Evolutionary conservation across 2,888 invertebrate species (phyloP), one percentile per base, ranked within the genome.

Genomic region (Hyles lineata): DNA sequence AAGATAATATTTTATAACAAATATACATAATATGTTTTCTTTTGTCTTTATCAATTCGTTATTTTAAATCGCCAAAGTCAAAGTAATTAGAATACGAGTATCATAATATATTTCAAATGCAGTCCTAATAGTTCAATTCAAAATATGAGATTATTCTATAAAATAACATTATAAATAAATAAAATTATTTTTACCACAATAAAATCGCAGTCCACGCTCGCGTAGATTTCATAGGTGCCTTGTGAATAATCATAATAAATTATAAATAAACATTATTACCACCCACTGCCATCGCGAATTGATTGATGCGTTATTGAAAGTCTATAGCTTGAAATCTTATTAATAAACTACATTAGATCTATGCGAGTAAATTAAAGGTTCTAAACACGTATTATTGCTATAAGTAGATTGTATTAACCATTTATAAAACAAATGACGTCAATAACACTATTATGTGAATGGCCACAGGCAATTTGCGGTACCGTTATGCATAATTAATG

Each of bases 121-220:
- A 62, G 19, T 29, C n/a, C 29, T 19, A 19, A 62, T 62, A 32
- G 6, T 62, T 8, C 6, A n/a, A 67, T 67, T 6, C 63, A 43
- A 23, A 15, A 67, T 11, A 43, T 43, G 43, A 43, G 43, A 43
- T n/a, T 43, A 43, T 23, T 23, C 63, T 15, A 50, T 21, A 43
- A 43, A 17, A 67, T 67, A 19, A 67, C 21, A 50, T 50, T 67
- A 43, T 43, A n/a, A n/a, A n/a, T n/a, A n/a, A n/a, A n/a, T 67
- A 19, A 67, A 35, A 50, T 50, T 67, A 43, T 43, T 67, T 50
- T 67, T 8, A 50, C 43, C 35, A 15, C 21, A 5, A 29, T 43
- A 67, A 43, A 9, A 17, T 23, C 63, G 63, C 63, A 21, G 63
- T 9, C 11, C 9, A 67, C 43, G 43, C 43, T 17, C 11, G 35